Base-by-base conservation (phyloP, 2,888 invertebrate genomes). In the Lingula anatina region DNA sequence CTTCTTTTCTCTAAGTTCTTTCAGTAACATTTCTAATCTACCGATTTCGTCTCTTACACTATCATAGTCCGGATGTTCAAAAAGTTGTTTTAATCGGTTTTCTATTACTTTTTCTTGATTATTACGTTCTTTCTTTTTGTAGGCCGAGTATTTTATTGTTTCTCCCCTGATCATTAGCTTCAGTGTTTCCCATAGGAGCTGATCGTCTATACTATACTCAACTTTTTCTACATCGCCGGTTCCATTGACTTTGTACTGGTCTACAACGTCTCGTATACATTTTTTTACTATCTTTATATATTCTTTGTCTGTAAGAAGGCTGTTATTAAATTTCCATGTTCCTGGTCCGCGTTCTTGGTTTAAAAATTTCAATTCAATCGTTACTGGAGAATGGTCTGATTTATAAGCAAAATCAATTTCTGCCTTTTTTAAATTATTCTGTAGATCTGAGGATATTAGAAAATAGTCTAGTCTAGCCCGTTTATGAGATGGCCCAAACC, bases 391-490 rank as follows among this genome's bases (percentile, higher is more conserved):
- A 26, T 44, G 49, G 24, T 49, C 49, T 7, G 49, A 44, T 20
- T 25, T 49, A 31, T 44, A 49, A n/a, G 20, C 24, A 4, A 44
- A 28, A 5, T 37, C 44, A 12, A 44, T 49, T 18, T 26, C 26
- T 12, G 23, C 20, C 3, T 37, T 24, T 5, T 12, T 21, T 9
- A 44, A n/a, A 44, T 35, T 41, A 31, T 23, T 18, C 20, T 36
- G 3, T 38, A 49, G 27, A 40, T 49, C 39, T 5, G 25, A 24
- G 2, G 44, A 44, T 21, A 27, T 23, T 7, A 49, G 28, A 31
- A 38, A 44, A 49, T 44, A 49, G 18, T 49, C 49, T 21, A 49
- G 21, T 38, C 44, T 31, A 23, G 45, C 36, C 26, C 31, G 26
- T 46, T 50, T 46, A 36, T 9, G 37, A 15, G 39, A 27, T 46